These are phyloP conservation scores for cattle (Bos taurus) DNA, from an alignment of 2,113 vertebrate species.

Conservation along the genomic window ARS-UCD2.0 NC_037328.1:12173501-12174000, in stretches of 20 bases:
- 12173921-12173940: not conserved
- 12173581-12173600: not conserved
- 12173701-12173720: not conserved
- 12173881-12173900: accelerated
- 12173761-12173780: not conserved
- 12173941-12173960: not conserved
- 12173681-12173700: no score
- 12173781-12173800: not conserved
- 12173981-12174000: not conserved
- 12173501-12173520: no score
- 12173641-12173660: not conserved
- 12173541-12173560: no score
- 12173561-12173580: not conserved
- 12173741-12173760: not conserved
- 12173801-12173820: not conserved
- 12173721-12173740: not conserved
- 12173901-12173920: not conserved
- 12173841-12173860: not conserved
- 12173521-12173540: no score
- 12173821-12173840: not conserved
- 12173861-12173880: not conserved
- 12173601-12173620: not conserved
- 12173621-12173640: not conserved
- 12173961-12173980: not conserved
- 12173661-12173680: not conserved